A percentile compares a stretch with the other conserved stretches of the same genome.
Evolutionary conservation across 2,113 vertebrate species (phyloP).

Genomic region (Illadopsis cleaveri): DNA sequence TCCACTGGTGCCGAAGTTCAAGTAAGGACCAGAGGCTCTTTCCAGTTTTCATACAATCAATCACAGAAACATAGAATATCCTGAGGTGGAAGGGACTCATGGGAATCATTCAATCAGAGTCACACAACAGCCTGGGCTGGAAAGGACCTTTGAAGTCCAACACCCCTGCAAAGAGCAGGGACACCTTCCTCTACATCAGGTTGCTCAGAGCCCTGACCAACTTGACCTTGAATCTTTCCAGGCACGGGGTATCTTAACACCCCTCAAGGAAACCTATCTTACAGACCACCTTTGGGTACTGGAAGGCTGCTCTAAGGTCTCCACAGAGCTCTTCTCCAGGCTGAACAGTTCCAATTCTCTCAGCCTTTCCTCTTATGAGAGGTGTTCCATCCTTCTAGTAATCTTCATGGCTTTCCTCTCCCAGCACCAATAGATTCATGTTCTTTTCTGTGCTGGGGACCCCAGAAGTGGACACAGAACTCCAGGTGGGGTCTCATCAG

Average conservation of each 20-base stretch:
- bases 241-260: not conserved
- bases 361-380: not conserved
- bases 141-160: not conserved
- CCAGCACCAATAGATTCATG: not conserved
- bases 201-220: not conserved
- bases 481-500: not conserved
- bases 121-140: not conserved
- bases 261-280: not conserved
- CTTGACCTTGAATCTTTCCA: not conserved
- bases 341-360: not conserved
- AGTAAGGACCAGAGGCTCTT: not conserved
- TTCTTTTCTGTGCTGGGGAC: not conserved
- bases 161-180: not conserved
- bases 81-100: not conserved
- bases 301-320: not conserved
- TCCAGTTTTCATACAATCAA: not conserved
- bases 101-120: not conserved
- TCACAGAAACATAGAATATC: not conserved
- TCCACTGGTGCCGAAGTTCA: not conserved
- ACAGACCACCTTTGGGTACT: not conserved
- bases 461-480: not conserved
- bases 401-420: not conserved
- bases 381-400: not conserved
- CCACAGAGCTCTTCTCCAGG: not conserved
- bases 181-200: not conserved